These are phyloP conservation scores for Petrocephalus schoutedeni DNA, from an alignment of 2,797 vertebrate genomes.

Conservation along the genomic window DNA sequence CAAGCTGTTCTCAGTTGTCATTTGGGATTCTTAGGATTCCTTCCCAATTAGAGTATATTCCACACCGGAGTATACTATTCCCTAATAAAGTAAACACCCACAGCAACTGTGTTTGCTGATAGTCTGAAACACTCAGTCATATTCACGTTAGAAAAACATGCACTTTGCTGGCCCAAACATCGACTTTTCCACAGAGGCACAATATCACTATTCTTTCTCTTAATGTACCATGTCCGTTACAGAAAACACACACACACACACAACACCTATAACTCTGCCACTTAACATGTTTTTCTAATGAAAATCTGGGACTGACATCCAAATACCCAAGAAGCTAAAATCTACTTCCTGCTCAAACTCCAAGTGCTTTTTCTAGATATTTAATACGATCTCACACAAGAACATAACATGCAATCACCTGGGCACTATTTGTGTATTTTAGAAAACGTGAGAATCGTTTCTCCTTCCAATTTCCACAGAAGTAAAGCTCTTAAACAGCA, in stretches of 20 bases:
- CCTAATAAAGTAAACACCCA: background rate
- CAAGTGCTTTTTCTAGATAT: background rate
- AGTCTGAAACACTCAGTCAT: background rate
- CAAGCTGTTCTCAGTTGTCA: constrained; percentile 7
- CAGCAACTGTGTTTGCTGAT: background rate
- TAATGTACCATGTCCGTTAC: background rate
- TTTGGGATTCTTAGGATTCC: constrained; percentile 15
- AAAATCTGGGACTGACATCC: background rate
- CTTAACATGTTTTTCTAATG: background rate
- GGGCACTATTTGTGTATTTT: background rate
- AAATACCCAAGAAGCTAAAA: background rate
- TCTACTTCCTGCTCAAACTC: background rate
- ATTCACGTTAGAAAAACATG: background rate
- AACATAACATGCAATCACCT: background rate
- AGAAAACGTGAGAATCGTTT: background rate
- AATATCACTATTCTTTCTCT: background rate
- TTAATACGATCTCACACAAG: background rate
- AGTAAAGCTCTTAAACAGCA: background rate
- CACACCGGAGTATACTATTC: background rate
- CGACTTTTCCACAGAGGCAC: background rate
- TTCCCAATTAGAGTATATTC: constrained; percentile 7
- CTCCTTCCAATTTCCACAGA: background rate
- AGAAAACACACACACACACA: background rate
- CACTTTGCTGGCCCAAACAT: background rate
- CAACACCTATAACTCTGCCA: background rate